Evolutionary conservation across 92 coral and sea anemone genomes (phyloP).

Genomic region (Palythoa grandiflora): DNA sequence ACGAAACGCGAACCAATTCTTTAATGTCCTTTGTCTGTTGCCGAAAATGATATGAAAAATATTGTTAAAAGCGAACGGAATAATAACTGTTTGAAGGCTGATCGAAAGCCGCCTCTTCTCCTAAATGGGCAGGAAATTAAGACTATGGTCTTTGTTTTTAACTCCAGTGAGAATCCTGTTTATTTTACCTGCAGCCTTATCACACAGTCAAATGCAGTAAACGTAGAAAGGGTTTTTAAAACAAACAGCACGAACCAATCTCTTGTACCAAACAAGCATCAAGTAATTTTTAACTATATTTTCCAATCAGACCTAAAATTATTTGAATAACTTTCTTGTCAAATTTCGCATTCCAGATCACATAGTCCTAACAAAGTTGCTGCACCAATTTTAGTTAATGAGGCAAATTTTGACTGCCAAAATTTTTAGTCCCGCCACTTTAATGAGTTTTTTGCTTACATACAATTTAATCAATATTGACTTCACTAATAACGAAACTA

Average conservation of each 20-base stretch:
- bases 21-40: constrained; percentile 23
- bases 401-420: too few relatives aligned
- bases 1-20: constrained; percentile 1
- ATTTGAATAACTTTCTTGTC: too few relatives aligned
- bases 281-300: not conserved
- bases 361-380: too few relatives aligned
- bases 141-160: not conserved
- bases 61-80: constrained; percentile 18
- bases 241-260: not conserved
- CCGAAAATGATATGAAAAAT: constrained; percentile 12
- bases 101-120: not conserved
- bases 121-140: constrained; percentile 17
- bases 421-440: too few relatives aligned
- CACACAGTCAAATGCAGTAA: not conserved
- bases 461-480: too few relatives aligned
- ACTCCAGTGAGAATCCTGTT: constrained; percentile 24
- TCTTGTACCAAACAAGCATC: constrained; percentile 11
- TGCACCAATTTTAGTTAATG: too few relatives aligned
- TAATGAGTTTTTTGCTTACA: too few relatives aligned
- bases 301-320: not conserved
- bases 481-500: too few relatives aligned
- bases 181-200: constrained; percentile 2
- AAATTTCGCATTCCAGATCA: too few relatives aligned
- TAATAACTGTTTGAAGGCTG: not conserved
- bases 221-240: not conserved